Evolutionary conservation across 2,888 invertebrate genomes (phyloP).

Genomic region (Malthinus flaveolus): DNA sequence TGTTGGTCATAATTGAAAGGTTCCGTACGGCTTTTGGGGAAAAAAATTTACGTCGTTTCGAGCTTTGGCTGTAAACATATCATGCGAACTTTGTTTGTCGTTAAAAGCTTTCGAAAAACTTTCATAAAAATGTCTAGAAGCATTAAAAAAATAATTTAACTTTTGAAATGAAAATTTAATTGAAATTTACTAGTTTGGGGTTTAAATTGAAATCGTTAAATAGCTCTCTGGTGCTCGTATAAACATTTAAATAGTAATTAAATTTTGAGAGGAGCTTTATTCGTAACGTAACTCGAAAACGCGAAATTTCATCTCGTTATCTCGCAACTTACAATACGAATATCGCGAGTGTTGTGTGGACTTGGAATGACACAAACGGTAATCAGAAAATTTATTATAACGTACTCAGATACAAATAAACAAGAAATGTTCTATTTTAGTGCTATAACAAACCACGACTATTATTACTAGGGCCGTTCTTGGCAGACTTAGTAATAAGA

Average conservation of each 20-base stretch:
- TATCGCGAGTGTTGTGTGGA: slow-evolving; percentile 13
- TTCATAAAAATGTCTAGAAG: no score
- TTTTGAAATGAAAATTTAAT: no score
- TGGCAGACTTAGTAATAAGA: no score
- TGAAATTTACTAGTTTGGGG: neutral
- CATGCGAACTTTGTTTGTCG: no score
- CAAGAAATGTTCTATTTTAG: slow-evolving; percentile 1
- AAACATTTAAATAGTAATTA: slow-evolving; percentile 22
- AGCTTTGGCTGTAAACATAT: no score
- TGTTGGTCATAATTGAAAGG: neutral
- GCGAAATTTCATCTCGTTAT: slow-evolving; percentile 18
- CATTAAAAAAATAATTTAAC: no score
- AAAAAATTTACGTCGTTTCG: no score
- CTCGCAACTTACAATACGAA: slow-evolving; percentile 8
- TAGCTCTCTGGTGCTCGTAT: neutral
- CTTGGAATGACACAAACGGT: slow-evolving; percentile 17
- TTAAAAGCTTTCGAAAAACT: no score
- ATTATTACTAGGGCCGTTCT: no score
- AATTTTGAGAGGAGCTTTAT: slow-evolving; percentile 18
- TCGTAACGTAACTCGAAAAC: slow-evolving; percentile 15
- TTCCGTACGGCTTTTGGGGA: no score
- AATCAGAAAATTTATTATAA: slow-evolving; percentile 20
- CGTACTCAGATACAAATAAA: slow-evolving; percentile 18
- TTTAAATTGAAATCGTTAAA: slow-evolving; percentile 3
- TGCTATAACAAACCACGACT: no score